These are phyloP conservation scores for Exephanes ischioxanthus DNA, from an alignment of 2,888 invertebrate species.

Conservation along the genomic window DNA sequence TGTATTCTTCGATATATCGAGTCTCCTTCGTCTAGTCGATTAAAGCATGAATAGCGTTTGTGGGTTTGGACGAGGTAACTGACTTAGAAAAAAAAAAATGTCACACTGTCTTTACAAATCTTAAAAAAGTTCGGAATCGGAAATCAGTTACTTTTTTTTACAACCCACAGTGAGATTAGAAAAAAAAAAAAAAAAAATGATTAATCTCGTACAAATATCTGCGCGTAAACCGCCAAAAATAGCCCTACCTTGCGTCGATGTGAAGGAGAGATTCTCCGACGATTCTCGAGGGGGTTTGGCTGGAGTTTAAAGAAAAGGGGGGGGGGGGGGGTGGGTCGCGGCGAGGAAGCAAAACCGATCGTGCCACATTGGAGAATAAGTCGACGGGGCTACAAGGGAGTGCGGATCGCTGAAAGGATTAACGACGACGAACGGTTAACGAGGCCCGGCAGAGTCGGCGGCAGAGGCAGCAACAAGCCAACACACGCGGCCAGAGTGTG, in stretches of 20 bases:
- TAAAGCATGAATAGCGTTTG: background rate
- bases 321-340: no score
- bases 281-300: no score
- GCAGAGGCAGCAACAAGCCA: conserved; percentile 41
- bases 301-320: no score
- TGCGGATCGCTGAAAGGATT: conserved; percentile 55
- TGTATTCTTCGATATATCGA: background rate
- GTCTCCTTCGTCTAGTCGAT: background rate
- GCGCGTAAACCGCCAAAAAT: no score
- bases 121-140: background rate
- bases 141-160: no score
- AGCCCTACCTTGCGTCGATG: no score
- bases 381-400: conserved; percentile 1
- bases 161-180: no score
- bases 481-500: conserved; percentile 23
- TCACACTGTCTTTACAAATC: no score
- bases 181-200: no score
- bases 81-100: background rate
- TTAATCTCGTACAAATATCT: no score
- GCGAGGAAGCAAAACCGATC: background rate
- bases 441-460: conserved; percentile 51
- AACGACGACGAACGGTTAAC: conserved; percentile 66
- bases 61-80: background rate
- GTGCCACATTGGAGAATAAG: conserved; percentile 5
- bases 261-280: no score